These are phyloP conservation scores for Tenthredo amoena DNA, from an alignment of 2,888 invertebrate species.

Conservation along the genomic window DNA sequence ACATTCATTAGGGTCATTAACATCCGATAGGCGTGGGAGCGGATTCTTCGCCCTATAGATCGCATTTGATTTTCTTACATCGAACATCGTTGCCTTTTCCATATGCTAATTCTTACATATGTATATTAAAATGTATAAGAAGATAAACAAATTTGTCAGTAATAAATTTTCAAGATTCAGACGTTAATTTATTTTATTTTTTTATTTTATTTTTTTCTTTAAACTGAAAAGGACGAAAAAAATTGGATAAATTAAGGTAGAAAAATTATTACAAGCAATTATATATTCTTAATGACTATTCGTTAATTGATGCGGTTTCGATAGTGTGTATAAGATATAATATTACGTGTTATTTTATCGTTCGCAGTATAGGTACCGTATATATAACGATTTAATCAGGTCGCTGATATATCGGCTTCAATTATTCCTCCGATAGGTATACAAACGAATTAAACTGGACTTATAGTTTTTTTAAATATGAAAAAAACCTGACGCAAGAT, in stretches of 20 bases:
- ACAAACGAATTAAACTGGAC: background rate
- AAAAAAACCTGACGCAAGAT: background rate
- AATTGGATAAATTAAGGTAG: background rate
- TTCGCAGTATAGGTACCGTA: background rate
- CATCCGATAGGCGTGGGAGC: constrained; percentile 70
- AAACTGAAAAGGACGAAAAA: background rate
- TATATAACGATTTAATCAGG: background rate
- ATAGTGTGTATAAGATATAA: background rate
- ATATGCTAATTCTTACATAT: background rate
- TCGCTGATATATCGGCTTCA: background rate
- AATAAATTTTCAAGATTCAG: background rate
- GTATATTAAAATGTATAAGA: background rate
- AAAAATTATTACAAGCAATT: background rate
- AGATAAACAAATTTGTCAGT: background rate
- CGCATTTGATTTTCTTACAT: background rate
- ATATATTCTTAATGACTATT: background rate
- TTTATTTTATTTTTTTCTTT: background rate
- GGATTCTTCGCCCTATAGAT: constrained; percentile 4
- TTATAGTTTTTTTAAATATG: background rate
- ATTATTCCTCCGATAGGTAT: background rate
- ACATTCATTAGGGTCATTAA: constrained; percentile 74
- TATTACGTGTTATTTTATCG: background rate
- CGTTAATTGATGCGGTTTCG: constrained; percentile 12
- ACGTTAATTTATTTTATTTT: too few species aligned
- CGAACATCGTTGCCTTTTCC: background rate